Evolutionary conservation across 2,113 vertebrate species (phyloP), one percentile per base, ranked within the genome.

Genomic region (Bufo bufo): DNA sequence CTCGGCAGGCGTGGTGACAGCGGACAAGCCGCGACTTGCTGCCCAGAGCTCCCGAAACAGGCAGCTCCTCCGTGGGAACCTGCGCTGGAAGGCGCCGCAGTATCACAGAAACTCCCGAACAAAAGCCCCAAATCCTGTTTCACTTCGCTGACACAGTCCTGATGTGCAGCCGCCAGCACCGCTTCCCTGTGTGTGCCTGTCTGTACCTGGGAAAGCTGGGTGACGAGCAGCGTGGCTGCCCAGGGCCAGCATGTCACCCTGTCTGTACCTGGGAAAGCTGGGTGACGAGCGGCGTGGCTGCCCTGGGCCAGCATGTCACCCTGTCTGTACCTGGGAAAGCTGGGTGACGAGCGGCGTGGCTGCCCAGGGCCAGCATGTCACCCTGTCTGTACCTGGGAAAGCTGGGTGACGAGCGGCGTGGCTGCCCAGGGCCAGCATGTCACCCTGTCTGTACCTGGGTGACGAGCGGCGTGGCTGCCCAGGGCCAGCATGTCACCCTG

Each of bases 81-180:
- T 86, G 23, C 90, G 90, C 92, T 93, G 91, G 92, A 93, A 94
- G 93, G 90, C 87, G 85, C 82, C 88, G 91, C 87, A 91, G 90
- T 92, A 91, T 91, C 92, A 82, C 89, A 89, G 90, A 88, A 93
- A 92, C 91, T 91, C 87, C 85, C 63, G 77, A 90, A 91, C 10
- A 72, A 89, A 84, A 87, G 91, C 90, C 89, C 75, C 89, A 78
- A 43, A 91, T 87, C 77, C 5, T 82, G 82, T 90, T 88, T 91
- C 86, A 79, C 89, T 88, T 88, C 82, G 61, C 45, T 81, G 78
- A 87, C 74, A 82, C 61, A 74, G 85, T 86, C 6, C 47, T 49
- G 66, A 59, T 81, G 10, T 54, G 16, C 9, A 82, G 71, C 80
- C 82, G 86, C 69, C 79, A 88, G 61, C 17, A 8, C 8, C 54